Conservation (phyloP, 92 coral and sea anemone species). For the Phenganax stokvisi region DNA sequence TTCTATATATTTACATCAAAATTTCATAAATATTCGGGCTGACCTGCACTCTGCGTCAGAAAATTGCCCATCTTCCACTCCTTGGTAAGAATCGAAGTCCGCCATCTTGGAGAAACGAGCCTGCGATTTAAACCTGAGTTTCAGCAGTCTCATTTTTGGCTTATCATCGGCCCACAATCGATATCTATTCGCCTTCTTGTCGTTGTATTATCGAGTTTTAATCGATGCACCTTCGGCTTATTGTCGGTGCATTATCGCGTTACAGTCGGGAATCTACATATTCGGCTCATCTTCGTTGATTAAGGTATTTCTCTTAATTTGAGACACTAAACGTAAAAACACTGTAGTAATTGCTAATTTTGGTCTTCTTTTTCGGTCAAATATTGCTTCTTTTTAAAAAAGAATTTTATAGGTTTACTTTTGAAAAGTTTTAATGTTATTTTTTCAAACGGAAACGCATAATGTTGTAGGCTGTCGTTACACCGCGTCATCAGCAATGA, state of each 20-base stretch:
- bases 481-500: neutral
- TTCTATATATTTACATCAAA: neutral
- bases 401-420: neutral
- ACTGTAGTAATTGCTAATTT: neutral
- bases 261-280: too few species aligned
- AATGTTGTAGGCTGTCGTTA: neutral
- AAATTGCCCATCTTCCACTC: conserved; percentile 72
- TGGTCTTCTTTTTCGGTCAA: neutral
- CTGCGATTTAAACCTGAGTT: neutral
- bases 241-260: too few species aligned
- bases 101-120: conserved; percentile 29
- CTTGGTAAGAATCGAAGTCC: neutral
- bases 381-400: neutral
- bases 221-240: too few species aligned
- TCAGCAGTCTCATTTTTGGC: conserved; percentile 3
- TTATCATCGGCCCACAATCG: neutral
- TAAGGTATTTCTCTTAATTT: neutral
- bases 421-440: neutral
- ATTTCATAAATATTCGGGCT: neutral
- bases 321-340: neutral
- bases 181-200: too few species aligned
- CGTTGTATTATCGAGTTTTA: too few species aligned
- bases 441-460: neutral
- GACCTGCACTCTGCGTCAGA: conserved; percentile 77
- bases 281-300: neutral